Base-by-base conservation (phyloP, 2,888 invertebrate species). In the Amphipoea oculea region DNA sequence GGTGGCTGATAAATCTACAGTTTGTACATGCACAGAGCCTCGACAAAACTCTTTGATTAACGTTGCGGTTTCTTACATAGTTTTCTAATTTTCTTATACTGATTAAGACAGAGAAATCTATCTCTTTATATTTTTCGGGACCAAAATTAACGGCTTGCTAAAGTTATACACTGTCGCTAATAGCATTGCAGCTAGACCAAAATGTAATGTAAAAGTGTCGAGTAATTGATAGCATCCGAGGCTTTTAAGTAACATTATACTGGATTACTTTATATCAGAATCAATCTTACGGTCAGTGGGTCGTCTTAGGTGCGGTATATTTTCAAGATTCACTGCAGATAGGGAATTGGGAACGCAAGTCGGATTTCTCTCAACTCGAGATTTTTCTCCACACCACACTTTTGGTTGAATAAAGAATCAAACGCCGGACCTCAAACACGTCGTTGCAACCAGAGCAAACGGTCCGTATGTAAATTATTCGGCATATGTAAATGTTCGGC, bases 401-500 rank as follows among this genome's bases (percentile, higher is more conserved):
- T 73, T 76, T 57, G 71, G 36, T 29, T 71, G 23, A 45, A 83
- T 62, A 66, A 77, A 72, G 48, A 78, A 36, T 68, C n/a, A 36
- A 70, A 60, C 29, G 66, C 70, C 5, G 71, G 83, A 71, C 83
- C 45, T 60, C 79, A 78, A 69, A 48, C 57, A 36, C 73, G 69
- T 79, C 72, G 83, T 20, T 66, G 73, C 84, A 73, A 70, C 60
- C 51, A 45, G 65, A 60, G 51, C 69, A 70, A 79, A 79, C 69
- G 36, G 79, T 73, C 74, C 66, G 60, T 79, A 83, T 82, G 86
- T 80, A 75, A 86, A 86, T 86, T 74, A 79, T 78, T 78, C 69
- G 73, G 78, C 67, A 76, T 83, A 87, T 86, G 85, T 79, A 88
- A 81, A 85, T 83, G 54, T 62, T 78, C 78, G 80, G 83, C 88